Evolutionary conservation across 2,113 vertebrate genomes (phyloP).

Genomic region (Brachyhypopomus occidentalis): DNA sequence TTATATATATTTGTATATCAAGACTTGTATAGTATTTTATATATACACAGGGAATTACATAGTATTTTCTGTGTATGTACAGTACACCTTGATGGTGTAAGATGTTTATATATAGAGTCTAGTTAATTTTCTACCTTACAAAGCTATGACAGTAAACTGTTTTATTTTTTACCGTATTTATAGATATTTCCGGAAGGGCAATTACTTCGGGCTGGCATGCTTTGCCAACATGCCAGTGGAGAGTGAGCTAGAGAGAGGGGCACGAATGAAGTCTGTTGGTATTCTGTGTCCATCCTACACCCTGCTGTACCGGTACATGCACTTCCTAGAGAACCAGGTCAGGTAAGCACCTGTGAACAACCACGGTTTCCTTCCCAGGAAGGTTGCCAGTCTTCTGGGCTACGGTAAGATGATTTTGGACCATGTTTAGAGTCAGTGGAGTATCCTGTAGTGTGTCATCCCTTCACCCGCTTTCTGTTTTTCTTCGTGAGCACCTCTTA

Average conservation of each 20-base stretch:
- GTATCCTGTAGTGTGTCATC: neutral
- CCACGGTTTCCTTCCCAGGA: neutral
- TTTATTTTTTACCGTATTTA: slow-evolving; percentile 12
- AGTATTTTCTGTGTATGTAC: neutral
- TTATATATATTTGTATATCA: neutral
- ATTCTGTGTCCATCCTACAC: slow-evolving; percentile 96
- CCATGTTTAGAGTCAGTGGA: neutral
- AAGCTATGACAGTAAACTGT: no score
- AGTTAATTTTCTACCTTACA: neutral
- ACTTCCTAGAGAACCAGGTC: slow-evolving; percentile 98
- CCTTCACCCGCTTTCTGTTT: neutral
- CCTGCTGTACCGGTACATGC: slow-evolving; percentile 95
- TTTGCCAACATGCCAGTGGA: slow-evolving; percentile 99
- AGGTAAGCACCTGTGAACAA: slow-evolving; percentile 75
- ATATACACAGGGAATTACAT: no score
- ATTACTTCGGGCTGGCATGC: slow-evolving; percentile 94
- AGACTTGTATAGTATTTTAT: no score
- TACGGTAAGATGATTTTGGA: neutral
- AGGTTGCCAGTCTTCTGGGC: neutral
- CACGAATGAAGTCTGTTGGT: slow-evolving; percentile 97
- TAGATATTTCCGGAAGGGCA: slow-evolving; percentile 96
- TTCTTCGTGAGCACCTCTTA: neutral
- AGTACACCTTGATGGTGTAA: neutral
- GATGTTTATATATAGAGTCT: neutral
- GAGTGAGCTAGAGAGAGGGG: slow-evolving; percentile 92